A percentile compares a stretch with the other conserved stretches of the same genome.
phyloP scores from a whole-genome alignment of 2,797 vertebrate species.

The Hirundo rustica region DNA sequence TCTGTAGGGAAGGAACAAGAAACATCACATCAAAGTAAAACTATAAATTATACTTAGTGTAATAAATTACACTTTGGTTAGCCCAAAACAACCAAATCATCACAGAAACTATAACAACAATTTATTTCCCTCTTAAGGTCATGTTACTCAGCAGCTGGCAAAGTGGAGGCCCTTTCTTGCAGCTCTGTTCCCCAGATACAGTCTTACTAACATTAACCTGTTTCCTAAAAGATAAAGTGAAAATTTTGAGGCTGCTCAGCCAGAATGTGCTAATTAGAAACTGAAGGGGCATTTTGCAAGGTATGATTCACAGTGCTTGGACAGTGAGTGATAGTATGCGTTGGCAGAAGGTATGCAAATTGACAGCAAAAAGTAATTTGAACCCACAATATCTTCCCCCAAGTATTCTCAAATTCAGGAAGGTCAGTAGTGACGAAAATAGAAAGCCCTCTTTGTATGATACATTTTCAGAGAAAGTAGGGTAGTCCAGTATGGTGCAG shows the following conservation, averaged over 20 bases:
- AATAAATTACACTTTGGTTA: neutral
- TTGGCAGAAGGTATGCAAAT: conserved; percentile 32
- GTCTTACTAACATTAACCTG: neutral
- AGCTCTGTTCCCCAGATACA: neutral
- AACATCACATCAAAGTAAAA: neutral
- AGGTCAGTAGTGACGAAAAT: conserved; percentile 26
- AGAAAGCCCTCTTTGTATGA: neutral
- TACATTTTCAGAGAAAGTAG: neutral
- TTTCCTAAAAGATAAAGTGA: neutral
- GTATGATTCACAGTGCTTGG: conserved; percentile 42
- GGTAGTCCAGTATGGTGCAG: neutral
- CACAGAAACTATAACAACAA: neutral
- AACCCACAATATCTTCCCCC: neutral
- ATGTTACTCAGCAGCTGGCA: neutral
- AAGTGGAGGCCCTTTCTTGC: neutral
- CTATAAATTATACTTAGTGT: neutral
- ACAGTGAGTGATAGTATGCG: neutral
- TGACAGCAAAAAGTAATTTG: conserved; percentile 49
- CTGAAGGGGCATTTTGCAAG: conserved; percentile 26
- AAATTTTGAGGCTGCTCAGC: neutral
- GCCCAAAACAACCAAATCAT: neutral
- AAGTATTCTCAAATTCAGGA: conserved; percentile 29
- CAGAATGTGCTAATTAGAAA: conserved; percentile 43
- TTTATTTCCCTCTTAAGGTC: neutral
- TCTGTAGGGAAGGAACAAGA: neutral